Evolutionary conservation across 2,113 vertebrate genomes (phyloP).

Genomic region (Tachuris rubrigastra): DNA sequence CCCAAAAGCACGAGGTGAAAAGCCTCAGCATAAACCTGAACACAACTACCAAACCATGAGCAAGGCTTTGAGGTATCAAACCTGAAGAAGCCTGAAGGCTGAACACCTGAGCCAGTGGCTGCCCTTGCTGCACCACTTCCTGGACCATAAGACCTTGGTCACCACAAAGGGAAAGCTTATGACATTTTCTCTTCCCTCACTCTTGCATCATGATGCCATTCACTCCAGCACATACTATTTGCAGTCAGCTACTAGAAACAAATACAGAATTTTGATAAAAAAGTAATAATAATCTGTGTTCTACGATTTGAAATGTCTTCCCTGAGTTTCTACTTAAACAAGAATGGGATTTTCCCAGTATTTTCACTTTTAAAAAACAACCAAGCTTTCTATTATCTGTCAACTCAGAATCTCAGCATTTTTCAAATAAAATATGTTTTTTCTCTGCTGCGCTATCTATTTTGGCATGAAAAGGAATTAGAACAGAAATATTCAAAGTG

Average conservation of each 20-base stretch:
- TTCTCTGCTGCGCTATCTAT: not conserved
- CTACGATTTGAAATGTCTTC: not conserved
- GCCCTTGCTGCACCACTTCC: not conserved
- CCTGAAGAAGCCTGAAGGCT: not conserved
- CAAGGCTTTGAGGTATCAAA: not conserved
- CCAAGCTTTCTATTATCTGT: not conserved
- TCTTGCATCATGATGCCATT: not conserved
- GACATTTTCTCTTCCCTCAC: not conserved
- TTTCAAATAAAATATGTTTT: not conserved
- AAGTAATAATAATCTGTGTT: not conserved
- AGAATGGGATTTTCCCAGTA: not conserved
- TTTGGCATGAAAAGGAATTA: not conserved
- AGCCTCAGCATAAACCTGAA: not conserved
- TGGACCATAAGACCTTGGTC: not conserved
- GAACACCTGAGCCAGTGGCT: not conserved
- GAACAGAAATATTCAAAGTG: not conserved
- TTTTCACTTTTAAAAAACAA: not conserved
- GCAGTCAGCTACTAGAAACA: not conserved
- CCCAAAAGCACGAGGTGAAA: not conserved
- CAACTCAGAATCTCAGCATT: not conserved
- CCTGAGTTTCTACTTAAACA: not conserved
- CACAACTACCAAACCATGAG: rapidly evolving
- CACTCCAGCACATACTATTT: no score
- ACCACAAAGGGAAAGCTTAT: not conserved
- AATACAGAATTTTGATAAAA: not conserved